Evolutionary conservation across 23 tunicate species (phyloP), one percentile per base, ranked within the genome.

Genomic region (Trididemnum miniatum): DNA sequence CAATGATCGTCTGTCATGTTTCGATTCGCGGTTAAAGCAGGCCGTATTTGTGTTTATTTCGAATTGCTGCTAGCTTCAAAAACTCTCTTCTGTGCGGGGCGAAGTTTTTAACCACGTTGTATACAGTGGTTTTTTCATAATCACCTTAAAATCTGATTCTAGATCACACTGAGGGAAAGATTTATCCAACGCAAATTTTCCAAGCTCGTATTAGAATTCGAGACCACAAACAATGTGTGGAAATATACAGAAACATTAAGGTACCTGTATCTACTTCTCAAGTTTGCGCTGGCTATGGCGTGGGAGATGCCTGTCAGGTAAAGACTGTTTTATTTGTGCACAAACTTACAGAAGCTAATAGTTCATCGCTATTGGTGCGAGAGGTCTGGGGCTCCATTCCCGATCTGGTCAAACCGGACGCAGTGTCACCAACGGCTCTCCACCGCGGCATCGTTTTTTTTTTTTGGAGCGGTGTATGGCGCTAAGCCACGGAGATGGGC

Each of bases 221-320:
- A 20, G 75, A 65, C 1, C 84, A 65, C 25, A 22, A 65, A 1
- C 35, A 37, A 36, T 80, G 84, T 31, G 25, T 30, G 9, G 34
- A 37, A 1, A 39, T 1, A 3, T 80, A 80, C 62, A 9, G n/a
- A 0, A 1, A 22, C 35, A 27, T 62, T 1, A 38, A 74, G 1
- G 30, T 74, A 2, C 59, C 79, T 31, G 75, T 67, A 3, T 30
- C 75, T 7, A 50, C 59, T 15, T 15, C 31, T 23, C 84, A 80
- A 65, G 3, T 80, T 2, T 80, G 84, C 25, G 84, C 84, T 36
- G 84, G 84, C 26, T 20, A 36, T 9, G 84, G 84, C 0, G 63
- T 60, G 0, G 76, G 66, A 33, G 84, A 65, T 34, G 32, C 84
- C 0, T 80, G 84, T 28, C 84, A 80, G 84, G 84, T 80, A 24